These are phyloP conservation scores for Spondyliosoma cantharus DNA, from an alignment of 2,797 vertebrate species.

Conservation along the genomic window DNA sequence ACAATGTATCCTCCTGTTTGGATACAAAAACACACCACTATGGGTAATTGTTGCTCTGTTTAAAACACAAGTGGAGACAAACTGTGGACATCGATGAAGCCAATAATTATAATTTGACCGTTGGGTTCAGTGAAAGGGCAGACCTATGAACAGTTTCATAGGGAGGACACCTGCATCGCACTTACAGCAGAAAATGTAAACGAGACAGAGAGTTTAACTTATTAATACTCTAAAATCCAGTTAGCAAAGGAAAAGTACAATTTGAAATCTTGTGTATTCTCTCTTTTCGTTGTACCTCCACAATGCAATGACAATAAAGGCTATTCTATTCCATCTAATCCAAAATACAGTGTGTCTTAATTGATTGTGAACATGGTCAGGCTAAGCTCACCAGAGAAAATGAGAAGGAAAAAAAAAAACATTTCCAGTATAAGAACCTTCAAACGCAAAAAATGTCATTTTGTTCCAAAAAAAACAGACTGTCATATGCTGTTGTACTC, in stretches of 20 bases:
- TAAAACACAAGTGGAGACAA: background rate
- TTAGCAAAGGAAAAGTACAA: background rate
- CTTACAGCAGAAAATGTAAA: background rate
- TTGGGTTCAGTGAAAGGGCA: background rate
- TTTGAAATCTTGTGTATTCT: background rate
- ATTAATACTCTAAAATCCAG: background rate
- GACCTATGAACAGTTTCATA: background rate
- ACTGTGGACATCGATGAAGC: background rate
- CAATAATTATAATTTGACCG: background rate
- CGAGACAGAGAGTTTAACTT: background rate
- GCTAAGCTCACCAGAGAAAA: too few species aligned
- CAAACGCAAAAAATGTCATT: background rate
- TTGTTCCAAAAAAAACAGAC: too few species aligned
- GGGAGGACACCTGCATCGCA: too few species aligned
- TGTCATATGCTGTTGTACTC: too few species aligned
- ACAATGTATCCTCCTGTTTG: background rate
- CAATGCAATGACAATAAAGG: too few species aligned
- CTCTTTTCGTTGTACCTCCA: too few species aligned
- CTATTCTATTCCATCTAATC: too few species aligned
- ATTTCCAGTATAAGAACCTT: background rate
- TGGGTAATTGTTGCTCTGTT: background rate
- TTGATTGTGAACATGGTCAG: background rate
- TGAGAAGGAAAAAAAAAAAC: background rate
- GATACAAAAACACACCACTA: background rate
- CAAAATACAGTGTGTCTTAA: background rate